phyloP scores from a whole-genome alignment of 2,797 vertebrate species.

The Urocyon cinereoargenteus region DNA sequence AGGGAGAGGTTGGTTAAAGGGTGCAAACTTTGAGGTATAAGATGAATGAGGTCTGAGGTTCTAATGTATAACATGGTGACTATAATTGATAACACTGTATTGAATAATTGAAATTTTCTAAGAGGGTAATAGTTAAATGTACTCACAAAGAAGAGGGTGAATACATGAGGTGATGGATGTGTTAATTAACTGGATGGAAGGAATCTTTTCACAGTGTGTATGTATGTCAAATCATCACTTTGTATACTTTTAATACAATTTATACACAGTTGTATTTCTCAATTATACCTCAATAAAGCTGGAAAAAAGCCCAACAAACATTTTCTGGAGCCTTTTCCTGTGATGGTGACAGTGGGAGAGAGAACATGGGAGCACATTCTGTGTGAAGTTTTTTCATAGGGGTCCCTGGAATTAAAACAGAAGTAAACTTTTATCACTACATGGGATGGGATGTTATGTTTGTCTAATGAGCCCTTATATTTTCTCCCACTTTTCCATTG shows the following conservation, averaged over 20 bases:
- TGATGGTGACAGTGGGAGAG: background rate
- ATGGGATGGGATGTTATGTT: background rate
- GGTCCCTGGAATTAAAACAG: conserved; percentile 16
- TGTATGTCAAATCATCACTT: background rate
- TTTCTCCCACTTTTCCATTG: background rate
- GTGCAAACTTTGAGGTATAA: background rate
- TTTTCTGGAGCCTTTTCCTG: background rate
- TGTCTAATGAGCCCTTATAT: background rate
- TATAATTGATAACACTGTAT: background rate
- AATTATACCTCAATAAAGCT: background rate
- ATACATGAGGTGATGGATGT: background rate
- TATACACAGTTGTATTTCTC: background rate
- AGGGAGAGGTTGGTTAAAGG: background rate
- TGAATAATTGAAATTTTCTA: background rate
- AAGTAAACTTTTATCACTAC: conserved; percentile 16
- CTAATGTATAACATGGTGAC: background rate
- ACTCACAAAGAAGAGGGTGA: background rate
- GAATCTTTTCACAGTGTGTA: conserved; percentile 3
- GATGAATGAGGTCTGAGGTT: background rate
- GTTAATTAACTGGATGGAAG: background rate
- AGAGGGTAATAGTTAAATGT: background rate
- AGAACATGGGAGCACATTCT: background rate
- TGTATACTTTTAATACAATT: background rate
- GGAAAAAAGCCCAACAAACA: background rate
- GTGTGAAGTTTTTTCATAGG: conserved; percentile 4